Evolutionary conservation across 2,888 invertebrate species (phyloP), one percentile per base, ranked within the genome.

Genomic region (Flexamia atlantica): DNA sequence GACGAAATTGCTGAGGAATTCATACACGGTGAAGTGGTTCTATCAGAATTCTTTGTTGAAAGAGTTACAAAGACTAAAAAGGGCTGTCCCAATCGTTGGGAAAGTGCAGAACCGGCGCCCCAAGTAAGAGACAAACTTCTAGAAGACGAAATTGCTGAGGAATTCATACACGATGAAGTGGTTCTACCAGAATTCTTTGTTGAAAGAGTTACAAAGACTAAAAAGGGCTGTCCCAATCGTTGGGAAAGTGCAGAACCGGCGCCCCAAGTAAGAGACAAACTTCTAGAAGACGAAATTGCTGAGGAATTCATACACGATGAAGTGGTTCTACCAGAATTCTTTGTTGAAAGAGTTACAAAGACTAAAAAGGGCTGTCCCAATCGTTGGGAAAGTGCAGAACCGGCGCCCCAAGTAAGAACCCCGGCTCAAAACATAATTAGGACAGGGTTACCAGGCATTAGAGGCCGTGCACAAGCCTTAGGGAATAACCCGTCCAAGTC

Each of bases 361-460:
- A n/a, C n/a, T n/a, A n/a, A n/a, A n/a, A n/a, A n/a, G n/a, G n/a
- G n/a, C n/a, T n/a, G n/a, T n/a, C n/a, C n/a, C n/a, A n/a, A n/a
- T n/a, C n/a, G n/a, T n/a, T n/a, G n/a, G n/a, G n/a, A 23, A 32
- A 64, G 81, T 40, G 36, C 30, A 23, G 23, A n/a, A 36, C 81
- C 64, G 36, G 40, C 32, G 3, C 60, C 60, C 42, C 32, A 81
- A 1, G 68, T 81, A 30, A 81, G 81, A 42, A 20, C 40, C 12
- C 32, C 81, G 17, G 81, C n/a, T 20, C 23, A 40, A 20, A 64
- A 82, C 46, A 82, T 68, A 46, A 46, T 82, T 17, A 40, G 70
- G 25, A 82, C 70, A 64, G 82, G 82, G n/a, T 50, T 68, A 23
- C 70, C 82, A 17, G 70, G 82, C n/a, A 82, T 68, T 28, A n/a